Evolutionary conservation across 2,113 vertebrate species (phyloP).

Genomic region (Australoheros scitulus): DNA sequence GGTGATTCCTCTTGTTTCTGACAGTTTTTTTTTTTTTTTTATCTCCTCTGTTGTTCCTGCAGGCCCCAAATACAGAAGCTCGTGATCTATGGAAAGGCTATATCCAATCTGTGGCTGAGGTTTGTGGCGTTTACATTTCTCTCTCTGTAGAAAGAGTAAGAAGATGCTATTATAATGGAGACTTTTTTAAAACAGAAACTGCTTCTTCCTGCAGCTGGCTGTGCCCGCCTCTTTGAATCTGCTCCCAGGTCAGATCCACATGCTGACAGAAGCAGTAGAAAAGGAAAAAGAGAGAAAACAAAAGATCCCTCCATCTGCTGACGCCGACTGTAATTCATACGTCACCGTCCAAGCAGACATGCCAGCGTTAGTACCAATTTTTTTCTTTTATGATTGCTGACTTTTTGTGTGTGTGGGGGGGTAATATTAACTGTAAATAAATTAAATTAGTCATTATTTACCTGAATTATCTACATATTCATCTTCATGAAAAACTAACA

Average conservation of each 20-base stretch:
- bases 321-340: background rate
- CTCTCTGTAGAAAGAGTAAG: background rate
- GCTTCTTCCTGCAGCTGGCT: conserved; percentile 70
- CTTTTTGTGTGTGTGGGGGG: background rate
- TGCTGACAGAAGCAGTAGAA: conserved; percentile 78
- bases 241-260: conserved; percentile 85
- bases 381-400: background rate
- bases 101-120: conserved; percentile 82
- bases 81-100: conserved; percentile 88
- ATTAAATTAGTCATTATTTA: background rate
- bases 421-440: background rate
- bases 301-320: background rate
- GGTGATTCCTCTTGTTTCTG: background rate
- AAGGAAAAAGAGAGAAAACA: conserved; percentile 72
- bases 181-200: background rate
- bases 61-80: conserved; percentile 81
- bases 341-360: conserved; percentile 26
- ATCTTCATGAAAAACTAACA: background rate
- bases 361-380: conserved; percentile 74
- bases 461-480: background rate
- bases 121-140: conserved; percentile 48
- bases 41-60: background rate
- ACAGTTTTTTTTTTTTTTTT: background rate
- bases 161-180: background rate
- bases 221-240: conserved; percentile 80